phyloP scores from a whole-genome alignment of 2,797 vertebrate genomes.

The Enteromius thamalakanensis region DNA sequence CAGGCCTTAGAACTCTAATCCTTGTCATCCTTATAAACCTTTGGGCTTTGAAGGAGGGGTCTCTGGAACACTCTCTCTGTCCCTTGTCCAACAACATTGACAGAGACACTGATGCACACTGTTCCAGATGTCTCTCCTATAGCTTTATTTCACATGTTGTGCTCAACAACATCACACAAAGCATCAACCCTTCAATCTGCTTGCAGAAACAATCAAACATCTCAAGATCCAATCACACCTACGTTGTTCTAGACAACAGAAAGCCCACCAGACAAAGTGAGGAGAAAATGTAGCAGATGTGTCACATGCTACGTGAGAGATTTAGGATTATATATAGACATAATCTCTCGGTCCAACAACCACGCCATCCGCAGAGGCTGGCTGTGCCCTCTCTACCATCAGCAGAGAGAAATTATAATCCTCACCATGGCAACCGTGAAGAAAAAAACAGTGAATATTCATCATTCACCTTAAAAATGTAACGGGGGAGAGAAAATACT shows the following conservation, averaged over 20 bases:
- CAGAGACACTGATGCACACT: background rate
- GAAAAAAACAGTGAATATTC: slow-evolving; percentile 32
- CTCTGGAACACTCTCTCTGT: slow-evolving; percentile 26
- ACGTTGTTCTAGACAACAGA: slow-evolving; percentile 23
- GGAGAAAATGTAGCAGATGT: slow-evolving; percentile 65
- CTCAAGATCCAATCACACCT: slow-evolving; percentile 52
- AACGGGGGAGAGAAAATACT: slow-evolving; percentile 13
- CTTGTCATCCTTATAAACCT: slow-evolving; percentile 50
- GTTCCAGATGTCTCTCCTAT: background rate
- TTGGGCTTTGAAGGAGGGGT: slow-evolving; percentile 8
- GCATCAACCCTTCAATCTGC: background rate
- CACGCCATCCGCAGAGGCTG: slow-evolving; percentile 59
- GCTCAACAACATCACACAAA: background rate
- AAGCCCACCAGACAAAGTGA: slow-evolving; percentile 54
- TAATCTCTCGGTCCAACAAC: slow-evolving; percentile 68
- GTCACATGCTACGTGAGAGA: slow-evolving; percentile 65
- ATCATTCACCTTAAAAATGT: slow-evolving; percentile 14
- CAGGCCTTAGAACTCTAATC: slow-evolving; percentile 40
- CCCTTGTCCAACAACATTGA: background rate
- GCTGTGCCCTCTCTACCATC: slow-evolving; percentile 67
- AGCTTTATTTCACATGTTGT: slow-evolving; percentile 1
- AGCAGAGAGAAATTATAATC: slow-evolving; percentile 56
- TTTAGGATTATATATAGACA: slow-evolving; percentile 75
- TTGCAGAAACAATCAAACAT: slow-evolving; percentile 27
- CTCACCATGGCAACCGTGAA: slow-evolving; percentile 57